Percentiles rank a stretch among this genome's conserved stretches.
Conservation (phyloP, 2,113 vertebrate species). For the Anarhynchus alexandrinus region DNA sequence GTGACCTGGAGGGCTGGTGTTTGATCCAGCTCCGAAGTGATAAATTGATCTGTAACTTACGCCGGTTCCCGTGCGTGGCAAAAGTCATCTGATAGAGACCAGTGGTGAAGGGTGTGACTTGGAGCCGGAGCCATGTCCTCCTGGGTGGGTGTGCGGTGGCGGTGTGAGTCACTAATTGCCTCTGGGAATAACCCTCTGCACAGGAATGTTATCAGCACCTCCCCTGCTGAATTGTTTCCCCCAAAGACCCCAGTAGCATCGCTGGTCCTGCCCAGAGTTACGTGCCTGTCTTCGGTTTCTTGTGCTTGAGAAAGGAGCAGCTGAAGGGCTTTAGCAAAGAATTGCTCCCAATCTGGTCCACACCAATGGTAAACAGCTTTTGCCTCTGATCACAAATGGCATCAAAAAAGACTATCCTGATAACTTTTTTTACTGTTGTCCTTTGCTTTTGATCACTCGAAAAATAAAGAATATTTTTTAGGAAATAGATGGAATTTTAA, state of each 20-base stretch:
- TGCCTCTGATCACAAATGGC: not conserved
- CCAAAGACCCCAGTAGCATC: not conserved
- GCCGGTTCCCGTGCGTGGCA: not conserved
- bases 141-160: not conserved
- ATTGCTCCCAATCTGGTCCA: not conserved
- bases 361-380: not conserved
- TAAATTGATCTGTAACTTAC: not conserved
- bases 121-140: not conserved
- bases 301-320: not conserved
- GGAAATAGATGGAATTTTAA: constrained; percentile 30
- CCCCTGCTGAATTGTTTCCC: not conserved
- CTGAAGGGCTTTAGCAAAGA: not conserved
- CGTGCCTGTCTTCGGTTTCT: not conserved
- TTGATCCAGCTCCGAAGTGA: not conserved
- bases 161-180: not conserved
- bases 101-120: not conserved
- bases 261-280: not conserved
- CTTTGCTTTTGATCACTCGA: constrained; percentile 10
- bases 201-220: not conserved
- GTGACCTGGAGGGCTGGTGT: not conserved
- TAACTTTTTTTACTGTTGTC: not conserved
- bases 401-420: not conserved
- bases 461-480: not conserved
- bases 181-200: not conserved
- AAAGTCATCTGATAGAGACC: constrained; percentile 21